A percentile compares a stretch with the other conserved stretches of the same genome.
These are phyloP conservation scores for Microcebus jonahi DNA, from an alignment of 2,113 vertebrate species.

Conservation along the genomic window DNA sequence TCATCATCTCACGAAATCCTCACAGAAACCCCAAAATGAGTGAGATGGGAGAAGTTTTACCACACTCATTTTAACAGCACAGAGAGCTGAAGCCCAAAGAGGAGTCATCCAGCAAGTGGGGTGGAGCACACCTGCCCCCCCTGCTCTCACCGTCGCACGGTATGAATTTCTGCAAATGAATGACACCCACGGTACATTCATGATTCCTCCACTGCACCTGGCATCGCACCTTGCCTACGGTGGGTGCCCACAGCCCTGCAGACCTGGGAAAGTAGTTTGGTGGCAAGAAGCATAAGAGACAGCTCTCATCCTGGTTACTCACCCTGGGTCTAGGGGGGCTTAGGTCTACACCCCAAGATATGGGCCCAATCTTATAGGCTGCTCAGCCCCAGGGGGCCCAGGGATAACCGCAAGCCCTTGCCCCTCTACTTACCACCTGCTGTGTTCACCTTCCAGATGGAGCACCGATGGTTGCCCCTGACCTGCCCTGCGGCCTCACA, in stretches of 20 bases:
- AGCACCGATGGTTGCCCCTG: neutral
- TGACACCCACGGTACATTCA: neutral
- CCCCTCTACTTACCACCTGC: neutral
- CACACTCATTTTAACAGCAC: neutral
- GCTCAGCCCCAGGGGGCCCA: neutral
- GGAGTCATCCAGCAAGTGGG: neutral
- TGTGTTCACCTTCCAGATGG: neutral
- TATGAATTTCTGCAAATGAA: neutral
- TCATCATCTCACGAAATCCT: neutral
- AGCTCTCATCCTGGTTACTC: neutral
- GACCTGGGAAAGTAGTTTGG: neutral
- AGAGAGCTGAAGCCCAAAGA: neutral
- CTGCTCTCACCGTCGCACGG: neutral
- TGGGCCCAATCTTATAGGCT: neutral
- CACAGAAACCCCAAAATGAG: neutral
- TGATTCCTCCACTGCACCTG: neutral
- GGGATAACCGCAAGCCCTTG: neutral
- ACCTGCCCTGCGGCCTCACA: neutral
- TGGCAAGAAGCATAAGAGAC: neutral
- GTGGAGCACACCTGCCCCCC: neutral
- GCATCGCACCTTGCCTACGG: neutral
- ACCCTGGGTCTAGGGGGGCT: neutral
- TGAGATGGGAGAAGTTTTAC: neutral
- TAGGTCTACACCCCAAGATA: neutral
- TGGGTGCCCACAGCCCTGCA: neutral